Base-by-base conservation (phyloP, 2,888 invertebrate genomes). In the Eudemis profundana region DNA sequence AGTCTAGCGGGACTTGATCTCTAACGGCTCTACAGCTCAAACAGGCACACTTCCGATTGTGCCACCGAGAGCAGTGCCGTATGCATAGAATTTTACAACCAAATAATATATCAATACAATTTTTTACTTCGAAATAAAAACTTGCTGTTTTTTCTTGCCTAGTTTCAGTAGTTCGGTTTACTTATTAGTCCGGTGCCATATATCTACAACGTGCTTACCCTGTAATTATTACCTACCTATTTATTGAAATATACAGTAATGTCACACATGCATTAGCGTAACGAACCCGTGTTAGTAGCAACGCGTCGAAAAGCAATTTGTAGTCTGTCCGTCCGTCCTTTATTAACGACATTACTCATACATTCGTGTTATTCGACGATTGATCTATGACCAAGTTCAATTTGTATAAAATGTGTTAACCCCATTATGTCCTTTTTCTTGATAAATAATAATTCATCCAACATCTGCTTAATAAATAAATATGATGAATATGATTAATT, bases 301-400 rank as follows among this genome's bases (percentile, higher is more conserved):
- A 49, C 47, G 47, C 46, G 62, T 62, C 54, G 33, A 42, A 56
- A 50, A 50, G 33, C 56, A 49, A 63, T 63, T 63, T 57, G 56
- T 63, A 63, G 40, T 29, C 33, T 42, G 56, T 63, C 63, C 19
- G 56, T 40, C 23, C 33, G 56, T 63, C 49, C 23, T 4, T 63
- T 40, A 63, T 56, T 63, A 62, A 62, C 38, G 51, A 15, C 57
- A 21, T 61, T 21, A 51, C 10, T 19, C 42, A 51, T 49, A 23
- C 50, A 51, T 51, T 23, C 40, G 56, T 42, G 14, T 27, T 47
- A 56, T 56, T 50, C 42, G 36, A 50, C 44, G 50, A 59, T 64
- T 64, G 57, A 64, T 59, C 50, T 51, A 46, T 44, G 57, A 51
- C 51, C 57, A 19, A 64, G 21, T 49, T 63, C 19, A 40, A 23